Conservation (phyloP, 2,113 vertebrate genomes). For the Amphiprion ocellaris region DNA sequence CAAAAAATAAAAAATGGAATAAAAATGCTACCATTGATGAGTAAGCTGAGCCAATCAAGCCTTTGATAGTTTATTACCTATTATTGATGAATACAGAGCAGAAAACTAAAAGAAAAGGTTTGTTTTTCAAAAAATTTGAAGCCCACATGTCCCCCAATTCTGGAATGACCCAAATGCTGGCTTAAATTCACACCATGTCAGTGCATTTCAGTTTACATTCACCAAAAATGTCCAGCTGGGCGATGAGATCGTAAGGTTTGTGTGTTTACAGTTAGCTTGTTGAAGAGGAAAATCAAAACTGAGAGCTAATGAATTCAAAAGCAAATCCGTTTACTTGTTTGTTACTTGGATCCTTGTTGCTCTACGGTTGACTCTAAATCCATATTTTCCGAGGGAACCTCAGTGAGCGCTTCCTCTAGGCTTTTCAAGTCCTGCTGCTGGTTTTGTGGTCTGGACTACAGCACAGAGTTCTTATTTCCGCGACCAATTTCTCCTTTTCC, state of each 20-base stretch:
- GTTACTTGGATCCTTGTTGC: not conserved
- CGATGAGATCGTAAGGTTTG: not conserved
- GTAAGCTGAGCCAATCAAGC: too few species aligned
- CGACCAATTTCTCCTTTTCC: conserved; percentile 65
- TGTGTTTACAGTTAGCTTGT: conserved; percentile 29
- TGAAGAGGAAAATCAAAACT: conserved; percentile 3
- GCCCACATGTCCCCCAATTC: too few species aligned
- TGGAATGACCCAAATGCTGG: too few species aligned
- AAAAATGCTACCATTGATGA: too few species aligned
- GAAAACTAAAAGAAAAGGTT: too few species aligned
- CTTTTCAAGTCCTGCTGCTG: conserved; percentile 34
- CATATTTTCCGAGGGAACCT: conserved; percentile 1
- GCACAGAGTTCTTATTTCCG: conserved; percentile 72
- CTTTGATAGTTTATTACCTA: too few species aligned
- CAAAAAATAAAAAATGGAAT: too few species aligned
- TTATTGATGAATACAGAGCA: too few species aligned
- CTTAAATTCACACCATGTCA: conserved; percentile 1
- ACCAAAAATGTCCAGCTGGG: not conserved
- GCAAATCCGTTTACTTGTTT: not conserved
- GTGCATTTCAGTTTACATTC: conserved; percentile 31
- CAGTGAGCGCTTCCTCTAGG: conserved; percentile 24
- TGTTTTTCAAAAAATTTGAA: too few species aligned
- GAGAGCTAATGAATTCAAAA: conserved; percentile 12
- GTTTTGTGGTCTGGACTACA: conserved; percentile 52
- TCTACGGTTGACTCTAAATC: conserved; percentile 19